Percentiles rank a stretch among this genome's conserved stretches.
These are phyloP conservation scores for Macquaria australasica DNA, from an alignment of 2,113 vertebrate genomes.

Conservation along the genomic window DNA sequence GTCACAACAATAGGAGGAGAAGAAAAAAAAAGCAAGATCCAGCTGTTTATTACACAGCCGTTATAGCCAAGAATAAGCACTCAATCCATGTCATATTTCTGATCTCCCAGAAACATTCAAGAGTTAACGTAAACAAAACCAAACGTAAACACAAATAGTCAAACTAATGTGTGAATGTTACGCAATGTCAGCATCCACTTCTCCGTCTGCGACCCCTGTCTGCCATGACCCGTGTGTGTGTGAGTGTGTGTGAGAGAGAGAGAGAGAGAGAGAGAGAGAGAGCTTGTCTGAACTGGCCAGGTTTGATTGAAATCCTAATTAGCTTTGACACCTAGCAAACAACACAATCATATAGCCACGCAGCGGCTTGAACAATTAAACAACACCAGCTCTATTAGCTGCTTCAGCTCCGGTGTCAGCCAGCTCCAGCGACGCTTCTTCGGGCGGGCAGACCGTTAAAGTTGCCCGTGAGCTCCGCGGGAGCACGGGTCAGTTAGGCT, in stretches of 20 bases:
- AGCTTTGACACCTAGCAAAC: constrained; percentile 19
- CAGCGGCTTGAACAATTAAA: background rate
- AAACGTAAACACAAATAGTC: background rate
- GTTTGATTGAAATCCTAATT: background rate
- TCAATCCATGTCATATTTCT: background rate
- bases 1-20: background rate
- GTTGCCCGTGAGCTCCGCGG: constrained; percentile 35
- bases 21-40: background rate
- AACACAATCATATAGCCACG: background rate
- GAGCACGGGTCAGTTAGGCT: background rate
- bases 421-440: background rate
- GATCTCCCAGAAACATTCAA: background rate
- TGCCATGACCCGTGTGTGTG: background rate
- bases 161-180: background rate
- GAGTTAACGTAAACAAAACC: background rate
- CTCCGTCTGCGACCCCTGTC: background rate
- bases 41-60: background rate
- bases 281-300: background rate
- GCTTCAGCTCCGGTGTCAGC: constrained; percentile 10
- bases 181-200: background rate
- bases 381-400: constrained; percentile 25
- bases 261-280: background rate
- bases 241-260: background rate
- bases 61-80: background rate
- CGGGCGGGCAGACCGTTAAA: constrained; percentile 1